A percentile compares a stretch with the other conserved stretches of the same genome.
phyloP scores from a whole-genome alignment of 2,888 invertebrate species.

The Meliscaeva auricollis region DNA sequence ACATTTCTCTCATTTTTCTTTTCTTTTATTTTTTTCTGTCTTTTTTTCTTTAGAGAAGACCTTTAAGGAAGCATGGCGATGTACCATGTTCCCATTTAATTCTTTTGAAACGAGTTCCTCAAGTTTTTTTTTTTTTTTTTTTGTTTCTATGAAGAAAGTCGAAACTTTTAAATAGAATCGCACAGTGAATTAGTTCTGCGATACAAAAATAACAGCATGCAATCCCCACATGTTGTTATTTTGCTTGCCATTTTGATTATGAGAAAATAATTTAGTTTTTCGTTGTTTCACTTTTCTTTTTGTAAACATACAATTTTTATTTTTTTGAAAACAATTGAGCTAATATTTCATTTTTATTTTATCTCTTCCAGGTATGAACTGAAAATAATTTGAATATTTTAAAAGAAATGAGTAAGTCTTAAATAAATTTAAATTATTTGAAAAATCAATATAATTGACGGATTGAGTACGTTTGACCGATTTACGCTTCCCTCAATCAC shows the following conservation, averaged over 20 bases:
- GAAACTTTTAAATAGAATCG: conserved; percentile 56
- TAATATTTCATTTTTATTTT: conserved; percentile 30
- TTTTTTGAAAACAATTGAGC: conserved; percentile 3
- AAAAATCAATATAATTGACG: too few species aligned
- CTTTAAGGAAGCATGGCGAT: conserved; percentile 23
- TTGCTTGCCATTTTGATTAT: conserved; percentile 15
- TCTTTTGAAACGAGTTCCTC: conserved; percentile 63
- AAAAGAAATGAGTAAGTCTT: conserved; percentile 7
- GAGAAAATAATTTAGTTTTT: conserved; percentile 6
- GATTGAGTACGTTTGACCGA: too few species aligned
- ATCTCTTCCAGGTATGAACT: conserved; percentile 66
- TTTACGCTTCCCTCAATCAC: too few species aligned
- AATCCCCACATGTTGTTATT: conserved; percentile 32
- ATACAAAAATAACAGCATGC: conserved; percentile 40
- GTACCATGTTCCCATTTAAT: conserved; percentile 33
- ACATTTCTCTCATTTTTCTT: background rate
- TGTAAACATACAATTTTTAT: conserved; percentile 8
- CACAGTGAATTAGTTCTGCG: conserved; percentile 23
- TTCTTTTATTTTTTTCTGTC: background rate
- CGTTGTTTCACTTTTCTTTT: conserved; percentile 1
- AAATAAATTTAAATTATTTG: too few species aligned
- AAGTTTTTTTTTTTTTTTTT: conserved; percentile 17
- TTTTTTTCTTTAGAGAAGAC: conserved; percentile 23
- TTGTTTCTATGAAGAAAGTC: conserved; percentile 68
- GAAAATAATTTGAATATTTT: conserved; percentile 9